These are phyloP conservation scores for Rugalucina vietnamica DNA, from an alignment of 2,888 invertebrate genomes.

Conservation along the genomic window DNA sequence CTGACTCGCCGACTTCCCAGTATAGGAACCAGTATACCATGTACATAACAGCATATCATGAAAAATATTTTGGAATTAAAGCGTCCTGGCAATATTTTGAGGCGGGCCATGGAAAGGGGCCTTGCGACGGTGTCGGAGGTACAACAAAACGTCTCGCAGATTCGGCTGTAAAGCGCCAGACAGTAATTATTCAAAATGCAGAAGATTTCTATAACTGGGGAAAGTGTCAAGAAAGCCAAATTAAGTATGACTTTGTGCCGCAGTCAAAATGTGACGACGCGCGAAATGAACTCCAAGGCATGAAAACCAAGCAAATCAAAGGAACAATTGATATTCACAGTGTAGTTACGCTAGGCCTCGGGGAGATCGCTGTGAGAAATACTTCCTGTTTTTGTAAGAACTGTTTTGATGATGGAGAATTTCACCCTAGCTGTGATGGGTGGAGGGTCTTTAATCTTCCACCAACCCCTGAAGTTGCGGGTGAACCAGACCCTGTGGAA, in stretches of 20 bases:
- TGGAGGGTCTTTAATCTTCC: conserved; percentile 1
- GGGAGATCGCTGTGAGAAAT: conserved; percentile 15
- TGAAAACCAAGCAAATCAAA: conserved; percentile 22
- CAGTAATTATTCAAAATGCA: conserved; percentile 25
- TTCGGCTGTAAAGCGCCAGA: conserved; percentile 27
- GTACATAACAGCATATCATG: conserved; percentile 14
- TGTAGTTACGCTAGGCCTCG: neutral
- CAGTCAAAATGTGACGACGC: conserved; percentile 1
- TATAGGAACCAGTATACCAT: conserved; percentile 36
- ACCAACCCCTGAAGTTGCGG: neutral
- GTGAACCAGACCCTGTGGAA: neutral
- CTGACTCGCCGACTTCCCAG: conserved; percentile 39
- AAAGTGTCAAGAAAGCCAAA: neutral
- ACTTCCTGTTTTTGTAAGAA: conserved; percentile 29
- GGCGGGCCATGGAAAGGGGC: conserved; percentile 42
- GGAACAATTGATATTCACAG: conserved; percentile 26
- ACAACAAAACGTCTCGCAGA: conserved; percentile 40
- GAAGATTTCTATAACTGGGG: conserved; percentile 43
- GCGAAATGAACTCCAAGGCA: neutral
- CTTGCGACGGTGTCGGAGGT: conserved; percentile 50
- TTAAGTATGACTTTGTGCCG: conserved; percentile 24
- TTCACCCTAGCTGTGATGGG: conserved; percentile 4
- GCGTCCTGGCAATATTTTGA: conserved; percentile 47
- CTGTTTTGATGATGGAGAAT: conserved; percentile 20
- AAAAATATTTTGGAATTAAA: conserved; percentile 13